Evolutionary conservation across 2,113 vertebrate species (phyloP).

Genomic region (Ia io): DNA sequence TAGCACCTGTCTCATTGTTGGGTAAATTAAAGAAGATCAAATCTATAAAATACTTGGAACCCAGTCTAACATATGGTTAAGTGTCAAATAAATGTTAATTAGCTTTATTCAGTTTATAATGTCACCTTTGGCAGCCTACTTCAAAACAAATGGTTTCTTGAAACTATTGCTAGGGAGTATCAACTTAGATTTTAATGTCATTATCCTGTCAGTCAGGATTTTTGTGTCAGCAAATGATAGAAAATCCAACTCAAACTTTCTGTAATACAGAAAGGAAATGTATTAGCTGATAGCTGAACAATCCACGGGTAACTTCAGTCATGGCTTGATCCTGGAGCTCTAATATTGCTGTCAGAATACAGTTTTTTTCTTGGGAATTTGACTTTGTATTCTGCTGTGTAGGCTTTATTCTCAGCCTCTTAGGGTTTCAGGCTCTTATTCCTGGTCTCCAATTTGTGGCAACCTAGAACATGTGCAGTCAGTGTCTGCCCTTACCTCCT

Average conservation of each 20-base stretch:
- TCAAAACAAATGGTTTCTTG: background rate
- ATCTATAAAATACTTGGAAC: background rate
- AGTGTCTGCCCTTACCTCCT: background rate
- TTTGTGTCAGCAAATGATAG: background rate
- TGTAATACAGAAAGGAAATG: background rate
- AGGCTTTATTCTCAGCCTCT: background rate
- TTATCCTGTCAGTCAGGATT: background rate
- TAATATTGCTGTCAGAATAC: background rate
- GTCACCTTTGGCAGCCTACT: background rate
- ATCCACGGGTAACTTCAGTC: background rate
- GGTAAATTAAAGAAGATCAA: conserved; percentile 17
- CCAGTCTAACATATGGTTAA: background rate
- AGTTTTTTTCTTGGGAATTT: background rate
- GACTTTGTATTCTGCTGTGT: background rate
- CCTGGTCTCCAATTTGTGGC: background rate
- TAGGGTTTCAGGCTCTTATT: background rate
- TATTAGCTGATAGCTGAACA: background rate
- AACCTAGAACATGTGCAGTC: background rate
- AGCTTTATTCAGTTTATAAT: background rate
- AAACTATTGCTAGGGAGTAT: background rate
- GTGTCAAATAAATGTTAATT: conserved; percentile 1
- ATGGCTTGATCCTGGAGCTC: background rate
- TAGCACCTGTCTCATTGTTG: background rate
- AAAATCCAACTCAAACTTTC: background rate
- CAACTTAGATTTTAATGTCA: background rate